Evolutionary conservation across 2,888 invertebrate genomes (phyloP).

Genomic region (Heliconius charithonia): DNA sequence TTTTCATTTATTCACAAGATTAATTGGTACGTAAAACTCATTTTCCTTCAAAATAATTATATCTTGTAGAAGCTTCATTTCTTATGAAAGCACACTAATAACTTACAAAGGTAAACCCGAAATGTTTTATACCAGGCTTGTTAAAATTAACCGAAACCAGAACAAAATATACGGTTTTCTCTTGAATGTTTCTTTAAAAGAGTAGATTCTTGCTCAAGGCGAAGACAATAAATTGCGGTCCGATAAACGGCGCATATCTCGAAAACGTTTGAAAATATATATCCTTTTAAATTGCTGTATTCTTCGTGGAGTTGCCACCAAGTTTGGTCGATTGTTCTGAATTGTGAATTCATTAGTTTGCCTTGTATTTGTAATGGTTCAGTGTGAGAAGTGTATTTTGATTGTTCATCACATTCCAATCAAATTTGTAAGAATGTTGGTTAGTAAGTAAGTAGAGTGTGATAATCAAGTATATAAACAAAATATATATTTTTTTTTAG

Average conservation of each 20-base stretch:
- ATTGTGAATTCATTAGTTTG: slow-evolving; percentile 29
- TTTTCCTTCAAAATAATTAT: background rate
- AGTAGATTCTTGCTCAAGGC: slow-evolving; percentile 46
- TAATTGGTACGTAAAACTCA: background rate
- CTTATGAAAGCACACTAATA: slow-evolving; percentile 6
- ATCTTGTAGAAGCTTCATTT: slow-evolving; percentile 3
- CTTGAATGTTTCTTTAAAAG: slow-evolving; percentile 41
- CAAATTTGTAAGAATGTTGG: background rate
- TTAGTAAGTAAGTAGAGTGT: background rate
- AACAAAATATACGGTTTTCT: slow-evolving; percentile 14
- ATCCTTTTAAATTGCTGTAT: slow-evolving; percentile 57
- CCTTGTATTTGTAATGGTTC: background rate
- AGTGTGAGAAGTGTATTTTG: background rate
- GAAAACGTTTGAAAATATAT: slow-evolving; percentile 46
- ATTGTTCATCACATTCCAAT: background rate
- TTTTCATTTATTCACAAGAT: background rate
- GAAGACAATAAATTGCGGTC: slow-evolving; percentile 55
- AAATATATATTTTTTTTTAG: too few relatives aligned
- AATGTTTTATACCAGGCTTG: slow-evolving; percentile 10
- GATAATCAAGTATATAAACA: background rate
- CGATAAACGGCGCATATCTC: slow-evolving; percentile 53
- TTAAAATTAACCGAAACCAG: slow-evolving; percentile 25
- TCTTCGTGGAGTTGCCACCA: slow-evolving; percentile 40
- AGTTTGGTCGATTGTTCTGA: slow-evolving; percentile 21
- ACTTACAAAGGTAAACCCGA: slow-evolving; percentile 1